Base-by-base conservation (phyloP, 1,140 invertebrate species). In the Microplitis mediator region DNA sequence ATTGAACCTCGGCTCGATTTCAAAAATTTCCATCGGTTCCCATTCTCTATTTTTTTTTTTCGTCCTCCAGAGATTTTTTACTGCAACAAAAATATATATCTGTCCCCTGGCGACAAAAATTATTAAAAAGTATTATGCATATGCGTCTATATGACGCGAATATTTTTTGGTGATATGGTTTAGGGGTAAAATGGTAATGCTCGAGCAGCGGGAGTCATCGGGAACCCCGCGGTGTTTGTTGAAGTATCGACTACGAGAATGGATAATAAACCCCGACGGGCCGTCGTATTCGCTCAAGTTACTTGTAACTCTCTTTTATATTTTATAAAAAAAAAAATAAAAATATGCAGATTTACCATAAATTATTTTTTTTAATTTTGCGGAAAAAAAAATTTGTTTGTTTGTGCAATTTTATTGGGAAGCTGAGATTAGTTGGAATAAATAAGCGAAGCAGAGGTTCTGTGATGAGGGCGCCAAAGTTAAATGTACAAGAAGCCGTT, bases 101-200 rank as follows among this genome's bases (percentile, higher is more conserved):
- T 23, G 5, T 45, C 39, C 39, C 39, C 39, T 45, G 39, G 39
- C 39, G 39, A 45, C 39, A 45, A 45, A 45, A 45, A 45, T 45
- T 0, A 45, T 45, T 45, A 54, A 54, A 54, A 54, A 54, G n/a
- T 16, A 31, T 16, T 31, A 16, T 23, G 56, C 23, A 67, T 61
- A 39, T 61, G 45, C 34, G 66, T 50, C 72, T 67, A 39, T 13
- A 39, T 39, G 14, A 16, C 60, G 36, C 35, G 4, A 14, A 14
- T 36, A 13, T 51, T 34, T 16, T 50, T 39, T 51, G 13, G 34
- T 56, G 52, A 56, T 56, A 62, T 31, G 35, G 32, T 62, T 39
- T 39, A 62, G 68, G 79, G 72, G 78, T 81, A 78, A 81, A 81
- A 81, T 82, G 81, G 80, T 81, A 82, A 82, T 82, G 78, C 76